Conservation (phyloP, 2,113 vertebrate genomes). For the Callaeas wilsoni region DNA sequence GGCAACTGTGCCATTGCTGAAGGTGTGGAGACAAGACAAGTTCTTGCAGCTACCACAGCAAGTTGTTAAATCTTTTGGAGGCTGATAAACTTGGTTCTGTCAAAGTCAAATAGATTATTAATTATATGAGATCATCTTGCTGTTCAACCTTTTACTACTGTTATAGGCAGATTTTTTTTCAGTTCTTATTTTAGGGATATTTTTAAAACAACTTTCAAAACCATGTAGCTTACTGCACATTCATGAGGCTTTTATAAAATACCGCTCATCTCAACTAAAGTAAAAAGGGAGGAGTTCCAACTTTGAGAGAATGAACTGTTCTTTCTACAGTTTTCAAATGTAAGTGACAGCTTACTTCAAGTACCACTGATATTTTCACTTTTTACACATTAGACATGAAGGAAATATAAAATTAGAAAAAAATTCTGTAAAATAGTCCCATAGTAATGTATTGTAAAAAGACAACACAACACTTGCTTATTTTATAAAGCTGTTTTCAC, state of each 20-base stretch:
- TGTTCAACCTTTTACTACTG: not conserved
- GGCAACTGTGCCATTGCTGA: slow-evolving; percentile 82
- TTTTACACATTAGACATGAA: not conserved
- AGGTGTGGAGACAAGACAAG: slow-evolving; percentile 84
- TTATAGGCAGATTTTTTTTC: not conserved
- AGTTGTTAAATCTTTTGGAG: slow-evolving; percentile 82
- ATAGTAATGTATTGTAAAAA: not conserved
- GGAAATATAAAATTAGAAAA: not conserved
- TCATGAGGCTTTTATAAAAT: not conserved
- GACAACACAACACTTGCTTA: not conserved
- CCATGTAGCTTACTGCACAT: not conserved
- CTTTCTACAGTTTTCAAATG: not conserved
- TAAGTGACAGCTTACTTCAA: not conserved
- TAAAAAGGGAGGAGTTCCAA: not conserved
- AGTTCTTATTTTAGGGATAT: not conserved
- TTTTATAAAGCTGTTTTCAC: not conserved
- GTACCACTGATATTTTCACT: not conserved
- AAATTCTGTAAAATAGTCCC: not conserved
- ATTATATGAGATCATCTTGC: not conserved
- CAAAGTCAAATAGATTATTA: not conserved
- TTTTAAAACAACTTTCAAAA: not conserved
- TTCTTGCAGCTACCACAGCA: slow-evolving; percentile 94
- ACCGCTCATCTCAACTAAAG: not conserved
- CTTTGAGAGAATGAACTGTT: not conserved
- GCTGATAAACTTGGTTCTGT: slow-evolving; percentile 92